Evolutionary conservation across 2,888 invertebrate species (phyloP).

Genomic region (Caenorhabditis afra): DNA sequence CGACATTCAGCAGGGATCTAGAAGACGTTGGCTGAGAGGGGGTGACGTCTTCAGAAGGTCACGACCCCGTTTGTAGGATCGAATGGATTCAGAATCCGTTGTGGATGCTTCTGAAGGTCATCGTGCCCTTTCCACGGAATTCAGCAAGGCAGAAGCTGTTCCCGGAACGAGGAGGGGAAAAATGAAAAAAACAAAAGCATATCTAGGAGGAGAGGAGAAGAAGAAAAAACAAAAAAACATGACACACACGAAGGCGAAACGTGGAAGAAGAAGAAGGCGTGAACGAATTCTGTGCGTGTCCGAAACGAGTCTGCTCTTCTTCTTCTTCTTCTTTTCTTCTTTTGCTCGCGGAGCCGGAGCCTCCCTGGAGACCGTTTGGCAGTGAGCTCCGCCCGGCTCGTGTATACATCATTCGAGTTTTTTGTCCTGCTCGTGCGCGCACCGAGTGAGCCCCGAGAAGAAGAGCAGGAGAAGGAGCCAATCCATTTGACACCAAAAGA

Average conservation of each 20-base stretch:
- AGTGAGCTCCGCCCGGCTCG: conserved; percentile 36
- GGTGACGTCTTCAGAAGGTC: too few species aligned
- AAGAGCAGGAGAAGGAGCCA: conserved; percentile 13
- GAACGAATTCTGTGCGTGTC: conserved; percentile 51
- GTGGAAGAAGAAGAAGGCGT: conserved; percentile 33
- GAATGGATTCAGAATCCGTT: too few species aligned
- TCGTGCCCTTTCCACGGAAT: too few species aligned
- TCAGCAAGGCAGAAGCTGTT: too few species aligned
- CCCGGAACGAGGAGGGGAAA: background rate
- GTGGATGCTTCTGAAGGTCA: too few species aligned
- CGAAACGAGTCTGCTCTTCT: conserved; percentile 20
- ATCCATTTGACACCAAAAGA: conserved; percentile 44
- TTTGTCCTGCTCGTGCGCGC: conserved; percentile 25
- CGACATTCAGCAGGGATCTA: too few species aligned
- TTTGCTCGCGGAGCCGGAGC: conserved; percentile 5
- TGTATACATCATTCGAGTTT: conserved; percentile 59
- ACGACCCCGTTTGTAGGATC: too few species aligned
- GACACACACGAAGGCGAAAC: conserved; percentile 28
- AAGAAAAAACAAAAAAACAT: conserved; percentile 41
- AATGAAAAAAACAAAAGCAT: background rate
- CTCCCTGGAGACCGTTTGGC: conserved; percentile 55
- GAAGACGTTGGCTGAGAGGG: too few species aligned
- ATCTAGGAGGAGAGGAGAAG: background rate
- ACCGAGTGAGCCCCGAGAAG: conserved; percentile 26
- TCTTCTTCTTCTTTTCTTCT: background rate